Percentiles rank a stretch among this genome's conserved stretches.
Conservation (phyloP, 1,140 invertebrate species). For the Pachypsylla venusta region DNA sequence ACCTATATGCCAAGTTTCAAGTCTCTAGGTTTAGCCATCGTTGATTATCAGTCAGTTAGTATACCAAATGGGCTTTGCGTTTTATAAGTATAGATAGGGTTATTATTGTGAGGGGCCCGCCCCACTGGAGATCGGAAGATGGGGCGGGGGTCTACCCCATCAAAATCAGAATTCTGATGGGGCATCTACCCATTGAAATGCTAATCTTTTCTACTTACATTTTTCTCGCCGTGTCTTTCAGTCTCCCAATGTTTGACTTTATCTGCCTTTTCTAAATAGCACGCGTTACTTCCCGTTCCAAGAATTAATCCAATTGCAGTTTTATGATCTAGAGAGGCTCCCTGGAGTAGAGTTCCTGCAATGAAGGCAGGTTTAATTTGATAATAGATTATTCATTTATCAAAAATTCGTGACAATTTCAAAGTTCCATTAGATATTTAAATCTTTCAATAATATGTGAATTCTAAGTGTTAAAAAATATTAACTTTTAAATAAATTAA, state of each 20-base stretch:
- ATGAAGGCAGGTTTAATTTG: no score
- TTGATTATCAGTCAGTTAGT: no score
- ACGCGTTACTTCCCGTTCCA: constrained; percentile 65
- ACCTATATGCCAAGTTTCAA: no score
- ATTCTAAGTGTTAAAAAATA: no score
- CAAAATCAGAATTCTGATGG: not conserved
- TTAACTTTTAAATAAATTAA: no score
- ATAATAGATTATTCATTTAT: no score
- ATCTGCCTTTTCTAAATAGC: constrained; percentile 53
- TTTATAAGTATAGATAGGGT: no score
- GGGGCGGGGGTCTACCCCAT: not conserved
- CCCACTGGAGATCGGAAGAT: not conserved
- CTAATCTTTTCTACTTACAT: constrained; percentile 16
- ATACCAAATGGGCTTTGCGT: no score
- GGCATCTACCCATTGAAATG: not conserved
- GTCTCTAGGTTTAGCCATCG: no score
- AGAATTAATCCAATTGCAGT: constrained; percentile 43
- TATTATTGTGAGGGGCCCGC: not conserved
- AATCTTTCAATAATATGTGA: no score
- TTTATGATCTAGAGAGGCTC: constrained; percentile 36
- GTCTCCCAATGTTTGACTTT: constrained; percentile 44
- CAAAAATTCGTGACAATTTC: no score
- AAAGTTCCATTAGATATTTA: no score
- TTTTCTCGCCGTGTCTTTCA: constrained; percentile 32
- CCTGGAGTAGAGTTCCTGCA: constrained; percentile 40